Evolutionary conservation across 1,140 invertebrate genomes (phyloP).

Genomic region (Patella vulgata): DNA sequence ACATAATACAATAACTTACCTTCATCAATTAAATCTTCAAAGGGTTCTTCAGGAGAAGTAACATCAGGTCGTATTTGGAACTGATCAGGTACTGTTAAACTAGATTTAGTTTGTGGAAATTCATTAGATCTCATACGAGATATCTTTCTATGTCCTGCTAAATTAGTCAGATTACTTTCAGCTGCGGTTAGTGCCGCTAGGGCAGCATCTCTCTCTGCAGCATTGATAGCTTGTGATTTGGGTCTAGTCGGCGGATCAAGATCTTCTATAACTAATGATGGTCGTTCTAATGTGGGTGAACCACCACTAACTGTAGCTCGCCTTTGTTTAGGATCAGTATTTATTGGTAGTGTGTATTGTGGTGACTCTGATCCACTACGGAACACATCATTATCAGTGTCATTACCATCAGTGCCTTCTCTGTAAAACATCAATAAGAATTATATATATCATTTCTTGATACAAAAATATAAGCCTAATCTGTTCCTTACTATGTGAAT

Average conservation of each 20-base stretch:
- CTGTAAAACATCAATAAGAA: conserved; percentile 28
- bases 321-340: conserved; percentile 78
- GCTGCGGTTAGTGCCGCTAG: conserved; percentile 21
- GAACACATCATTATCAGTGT: conserved; percentile 62
- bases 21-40: too few relatives aligned
- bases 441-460: background rate
- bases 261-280: conserved; percentile 62
- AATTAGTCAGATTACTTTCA: conserved; percentile 21
- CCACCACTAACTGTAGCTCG: conserved; percentile 89
- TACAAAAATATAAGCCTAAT: background rate
- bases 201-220: conserved; percentile 24
- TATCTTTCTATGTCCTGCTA: conserved; percentile 8
- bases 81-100: conserved; percentile 8
- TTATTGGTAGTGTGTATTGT: conserved; percentile 76
- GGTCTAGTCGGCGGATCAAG: conserved; percentile 52
- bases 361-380: conserved; percentile 60
- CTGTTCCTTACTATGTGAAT: background rate
- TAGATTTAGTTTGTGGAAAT: conserved; percentile 13
- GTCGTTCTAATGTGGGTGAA: conserved; percentile 76
- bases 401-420: conserved; percentile 60
- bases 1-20: too few relatives aligned
- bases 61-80: background rate
- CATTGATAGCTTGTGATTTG: conserved; percentile 44
- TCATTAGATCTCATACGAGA: conserved; percentile 27
- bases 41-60: too few relatives aligned